A percentile compares a stretch with the other conserved stretches of the same genome.
phyloP scores from a whole-genome alignment of 1,140 invertebrate species.

The Holcopasites calliopsidis region DNA sequence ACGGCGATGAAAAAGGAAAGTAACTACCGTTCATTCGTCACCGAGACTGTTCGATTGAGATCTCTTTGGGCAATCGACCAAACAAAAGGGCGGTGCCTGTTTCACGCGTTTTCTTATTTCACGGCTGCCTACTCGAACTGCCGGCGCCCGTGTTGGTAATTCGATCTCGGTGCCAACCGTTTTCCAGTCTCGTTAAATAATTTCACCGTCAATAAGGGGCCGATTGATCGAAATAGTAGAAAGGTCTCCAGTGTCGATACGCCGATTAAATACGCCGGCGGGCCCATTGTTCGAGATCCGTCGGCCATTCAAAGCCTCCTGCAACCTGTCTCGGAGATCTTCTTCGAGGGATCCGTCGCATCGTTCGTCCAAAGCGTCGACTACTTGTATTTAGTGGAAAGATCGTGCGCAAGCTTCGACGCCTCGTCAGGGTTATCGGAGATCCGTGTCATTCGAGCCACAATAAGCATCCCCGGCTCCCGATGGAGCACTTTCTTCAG shows the following conservation, averaged over 20 bases:
- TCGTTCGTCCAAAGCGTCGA: too few species aligned
- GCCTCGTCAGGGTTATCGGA: too few species aligned
- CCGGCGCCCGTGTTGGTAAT: too few species aligned
- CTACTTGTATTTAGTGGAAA: neutral
- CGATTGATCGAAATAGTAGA: neutral
- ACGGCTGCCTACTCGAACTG: neutral
- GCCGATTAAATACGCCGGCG: conserved; percentile 4
- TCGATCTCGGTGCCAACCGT: neutral
- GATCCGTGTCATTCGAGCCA: conserved; percentile 25
- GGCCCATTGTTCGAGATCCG: conserved; percentile 12
- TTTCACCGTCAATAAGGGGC: neutral
- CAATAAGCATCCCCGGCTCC: conserved; percentile 26
- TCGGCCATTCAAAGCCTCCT: conserved; percentile 10
- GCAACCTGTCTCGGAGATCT: too few species aligned
- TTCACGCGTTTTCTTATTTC: conserved; percentile 35
- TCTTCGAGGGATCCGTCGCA: too few species aligned
- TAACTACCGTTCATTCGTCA: conserved; percentile 50
- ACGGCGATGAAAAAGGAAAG: conserved; percentile 49
- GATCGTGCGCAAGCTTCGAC: conserved; percentile 27
- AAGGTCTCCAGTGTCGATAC: conserved; percentile 13
- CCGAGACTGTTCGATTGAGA: conserved; percentile 56
- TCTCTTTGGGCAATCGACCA: conserved; percentile 47
- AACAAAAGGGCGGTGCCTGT: conserved; percentile 39
- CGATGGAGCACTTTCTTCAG: conserved; percentile 32
- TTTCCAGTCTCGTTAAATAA: neutral